Evolutionary conservation across 1,140 invertebrate species (phyloP).

Genomic region (Bombus confusus): DNA sequence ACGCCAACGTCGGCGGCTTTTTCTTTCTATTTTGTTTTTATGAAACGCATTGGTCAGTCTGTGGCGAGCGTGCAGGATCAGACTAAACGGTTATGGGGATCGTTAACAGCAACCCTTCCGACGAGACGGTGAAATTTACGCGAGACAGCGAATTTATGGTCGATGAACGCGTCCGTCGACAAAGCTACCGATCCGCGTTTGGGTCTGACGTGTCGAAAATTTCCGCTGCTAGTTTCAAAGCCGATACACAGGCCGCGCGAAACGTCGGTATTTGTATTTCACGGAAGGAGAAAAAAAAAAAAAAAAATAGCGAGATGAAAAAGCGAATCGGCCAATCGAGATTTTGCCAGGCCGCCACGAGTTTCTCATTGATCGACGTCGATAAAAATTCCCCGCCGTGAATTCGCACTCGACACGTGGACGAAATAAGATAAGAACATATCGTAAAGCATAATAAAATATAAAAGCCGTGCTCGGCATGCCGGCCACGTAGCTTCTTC

Average conservation of each 20-base stretch:
- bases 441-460: conserved; percentile 48
- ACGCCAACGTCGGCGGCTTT: neutral
- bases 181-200: conserved; percentile 32
- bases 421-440: conserved; percentile 42
- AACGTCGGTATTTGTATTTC: neutral
- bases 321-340: neutral
- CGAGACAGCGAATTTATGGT: conserved; percentile 73
- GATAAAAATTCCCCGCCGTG: conserved; percentile 9
- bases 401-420: conserved; percentile 9
- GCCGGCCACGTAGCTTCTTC: conserved; percentile 26
- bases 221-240: too few species aligned
- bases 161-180: conserved; percentile 75
- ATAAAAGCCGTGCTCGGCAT: conserved; percentile 13
- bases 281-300: too few species aligned
- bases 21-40: neutral
- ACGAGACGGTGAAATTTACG: conserved; percentile 75
- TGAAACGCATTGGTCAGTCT: neutral
- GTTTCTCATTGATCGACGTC: neutral
- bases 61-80: neutral
- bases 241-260: too few species aligned
- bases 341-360: neutral
- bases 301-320: neutral
- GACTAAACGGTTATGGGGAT: conserved; percentile 29
- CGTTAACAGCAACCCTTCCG: conserved; percentile 10
- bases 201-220: neutral